phyloP scores from a whole-genome alignment of 2,113 vertebrate species.

The Sander vitreus region DNA sequence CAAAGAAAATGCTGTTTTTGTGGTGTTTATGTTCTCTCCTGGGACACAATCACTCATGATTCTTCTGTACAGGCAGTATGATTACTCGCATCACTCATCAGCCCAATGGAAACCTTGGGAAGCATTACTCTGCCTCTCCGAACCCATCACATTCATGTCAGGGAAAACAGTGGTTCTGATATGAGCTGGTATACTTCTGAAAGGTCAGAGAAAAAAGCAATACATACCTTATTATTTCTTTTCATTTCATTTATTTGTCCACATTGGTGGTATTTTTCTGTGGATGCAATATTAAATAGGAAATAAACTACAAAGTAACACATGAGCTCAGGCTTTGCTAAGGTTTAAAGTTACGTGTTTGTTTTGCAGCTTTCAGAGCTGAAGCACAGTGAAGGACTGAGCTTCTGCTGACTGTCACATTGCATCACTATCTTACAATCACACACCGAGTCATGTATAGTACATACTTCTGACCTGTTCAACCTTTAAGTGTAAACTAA shows the following conservation, averaged over 20 bases:
- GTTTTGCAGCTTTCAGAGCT: slow-evolving; percentile 5
- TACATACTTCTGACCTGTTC: background rate
- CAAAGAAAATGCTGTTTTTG: slow-evolving; percentile 22
- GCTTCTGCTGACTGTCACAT: slow-evolving; percentile 19
- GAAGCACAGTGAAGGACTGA: background rate
- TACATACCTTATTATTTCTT: background rate
- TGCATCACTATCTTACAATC: slow-evolving; percentile 4
- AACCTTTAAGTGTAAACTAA: background rate
- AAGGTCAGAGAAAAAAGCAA: slow-evolving; percentile 52
- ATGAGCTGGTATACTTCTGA: slow-evolving; percentile 11
- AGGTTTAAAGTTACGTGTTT: slow-evolving; percentile 7
- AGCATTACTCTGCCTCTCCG: slow-evolving; percentile 41
- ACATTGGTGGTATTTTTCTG: background rate
- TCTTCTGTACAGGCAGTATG: slow-evolving; percentile 48
- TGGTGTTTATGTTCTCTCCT: slow-evolving; percentile 31
- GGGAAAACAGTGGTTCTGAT: slow-evolving; percentile 3
- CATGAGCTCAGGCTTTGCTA: background rate
- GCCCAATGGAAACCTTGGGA: slow-evolving; percentile 65
- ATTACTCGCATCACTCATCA: slow-evolving; percentile 71
- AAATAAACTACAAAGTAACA: background rate
- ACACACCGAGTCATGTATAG: background rate
- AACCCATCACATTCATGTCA: slow-evolving; percentile 41
- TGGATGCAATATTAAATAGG: background rate
- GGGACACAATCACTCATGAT: slow-evolving; percentile 62
- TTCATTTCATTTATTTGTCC: slow-evolving; percentile 37